Base-by-base conservation (phyloP, 2,113 vertebrate genomes). In the Malurus alboscapulatus region DNA sequence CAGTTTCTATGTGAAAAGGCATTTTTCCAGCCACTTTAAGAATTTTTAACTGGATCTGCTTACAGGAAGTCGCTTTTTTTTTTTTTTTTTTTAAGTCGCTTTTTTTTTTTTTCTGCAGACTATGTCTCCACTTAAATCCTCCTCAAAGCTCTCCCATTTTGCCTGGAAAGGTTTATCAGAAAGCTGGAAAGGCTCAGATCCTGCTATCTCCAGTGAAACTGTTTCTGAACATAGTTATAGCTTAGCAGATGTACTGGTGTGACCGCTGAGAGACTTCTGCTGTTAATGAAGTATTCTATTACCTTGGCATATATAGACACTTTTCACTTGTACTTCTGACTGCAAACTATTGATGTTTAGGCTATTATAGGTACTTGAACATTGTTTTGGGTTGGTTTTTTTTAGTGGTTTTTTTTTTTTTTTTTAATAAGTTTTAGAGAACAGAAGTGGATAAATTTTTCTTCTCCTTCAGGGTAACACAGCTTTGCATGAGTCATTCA, bases 141-240 rank as follows among this genome's bases (percentile, higher is more conserved):
- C 54, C 45, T 76, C 84, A 83, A 87, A 92, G 21, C 62, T 96
- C 81, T 94, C 89, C 78, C 63, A 73, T 87, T 93, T 93, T 92
- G 29, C 69, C 62, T 82, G 67, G 58, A 71, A 93, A 93, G 74
- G 53, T 87, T 91, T 87, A 89, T 92, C 69, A 75, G 87, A 82
- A 92, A 89, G 59, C 55, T 71, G 75, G 67, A 92, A 92, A 96
- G 45, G 15, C 61, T 89, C 82, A 80, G 69, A 81, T 74, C 66
- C 71, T 92, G 86, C 79, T n/a, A 4, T 83, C 40, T 85, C 48
- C 78, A 83, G 19, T 85, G 38, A 88, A 93, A 95, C 53, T 73
- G 54, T 9, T 89, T 77, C 71, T 94, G 88, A 76, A 72, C 27
- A 25, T 57, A 92, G 69, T 79, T 94, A 54, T 57, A 85, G 62